Evolutionary conservation across 37 sponge, comb jelly and placozoan species (phyloP).

Genomic region (Hexactinellida sp.): DNA sequence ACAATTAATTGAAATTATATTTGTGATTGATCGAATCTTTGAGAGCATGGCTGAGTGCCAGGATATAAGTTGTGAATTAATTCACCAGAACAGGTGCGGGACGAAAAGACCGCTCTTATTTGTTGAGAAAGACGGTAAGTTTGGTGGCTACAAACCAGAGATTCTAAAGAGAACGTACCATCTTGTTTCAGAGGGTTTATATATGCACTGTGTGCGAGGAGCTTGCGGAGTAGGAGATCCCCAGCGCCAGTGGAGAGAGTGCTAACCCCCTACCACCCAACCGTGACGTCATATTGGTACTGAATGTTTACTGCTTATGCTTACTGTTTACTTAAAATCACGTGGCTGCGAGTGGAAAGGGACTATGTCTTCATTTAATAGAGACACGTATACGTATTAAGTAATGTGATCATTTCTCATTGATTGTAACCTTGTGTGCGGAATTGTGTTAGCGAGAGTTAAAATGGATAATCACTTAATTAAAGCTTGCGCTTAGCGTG

Average conservation of each 20-base stretch:
- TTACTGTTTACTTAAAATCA: neutral
- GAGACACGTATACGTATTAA: neutral
- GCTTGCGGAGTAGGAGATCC: neutral
- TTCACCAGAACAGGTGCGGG: neutral
- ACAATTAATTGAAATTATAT: too few relatives aligned
- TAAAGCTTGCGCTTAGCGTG: neutral
- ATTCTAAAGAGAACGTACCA: neutral
- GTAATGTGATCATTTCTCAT: neutral
- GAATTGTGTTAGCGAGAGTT: neutral
- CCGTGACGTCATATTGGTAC: neutral
- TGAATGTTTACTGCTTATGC: neutral
- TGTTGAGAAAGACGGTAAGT: neutral
- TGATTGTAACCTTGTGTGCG: neutral
- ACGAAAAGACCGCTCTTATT: neutral
- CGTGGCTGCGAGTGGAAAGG: neutral
- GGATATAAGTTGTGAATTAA: neutral
- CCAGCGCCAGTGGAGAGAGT: neutral
- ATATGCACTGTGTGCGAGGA: neutral
- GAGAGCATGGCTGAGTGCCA: neutral
- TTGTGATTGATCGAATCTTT: too few relatives aligned
- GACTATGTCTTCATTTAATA: neutral
- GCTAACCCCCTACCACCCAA: neutral
- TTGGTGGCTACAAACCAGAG: neutral
- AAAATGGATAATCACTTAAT: neutral
- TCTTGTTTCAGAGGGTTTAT: neutral